phyloP scores from a whole-genome alignment of 2,113 vertebrate species.

The Plecturocebus donacophilus region DNA sequence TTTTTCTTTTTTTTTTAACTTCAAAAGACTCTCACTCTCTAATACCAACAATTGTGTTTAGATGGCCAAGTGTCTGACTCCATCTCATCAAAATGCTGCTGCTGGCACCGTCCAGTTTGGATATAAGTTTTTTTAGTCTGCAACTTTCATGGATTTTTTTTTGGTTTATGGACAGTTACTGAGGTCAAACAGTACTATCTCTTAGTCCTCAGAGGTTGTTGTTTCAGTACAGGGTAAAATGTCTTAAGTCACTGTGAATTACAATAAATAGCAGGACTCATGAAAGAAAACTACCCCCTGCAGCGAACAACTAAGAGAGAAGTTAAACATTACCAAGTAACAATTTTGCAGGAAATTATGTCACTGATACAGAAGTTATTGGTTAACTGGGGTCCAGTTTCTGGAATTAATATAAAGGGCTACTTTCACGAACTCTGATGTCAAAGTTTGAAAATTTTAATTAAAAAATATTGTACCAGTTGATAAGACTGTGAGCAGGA shows the following conservation, averaged over 20 bases:
- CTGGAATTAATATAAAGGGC: conserved; percentile 41
- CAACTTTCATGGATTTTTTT: not conserved
- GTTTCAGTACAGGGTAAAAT: conserved; percentile 3
- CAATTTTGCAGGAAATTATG: conserved; percentile 62
- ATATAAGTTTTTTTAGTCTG: not conserved
- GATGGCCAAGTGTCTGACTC: not conserved
- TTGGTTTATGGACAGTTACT: not conserved
- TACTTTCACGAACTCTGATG: conserved; percentile 22
- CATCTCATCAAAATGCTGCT: not conserved
- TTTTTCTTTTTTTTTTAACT: not conserved
- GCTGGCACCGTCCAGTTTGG: not conserved
- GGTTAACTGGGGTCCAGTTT: conserved; percentile 63
- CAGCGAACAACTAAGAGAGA: conserved; percentile 44
- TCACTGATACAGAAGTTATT: conserved; percentile 72
- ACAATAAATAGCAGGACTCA: conserved; percentile 38
- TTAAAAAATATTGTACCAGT: not conserved
- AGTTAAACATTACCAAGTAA: conserved; percentile 77
- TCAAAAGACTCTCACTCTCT: not conserved
- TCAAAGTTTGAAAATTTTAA: not conserved
- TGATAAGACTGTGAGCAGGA: not conserved
- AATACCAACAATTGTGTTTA: too few species aligned
- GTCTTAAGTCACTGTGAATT: conserved; percentile 17
- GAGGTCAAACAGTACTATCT: not conserved
- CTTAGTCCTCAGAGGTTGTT: not conserved
- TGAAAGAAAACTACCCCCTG: conserved; percentile 61